Percentiles rank a stretch among this genome's conserved stretches.
Conservation (phyloP, 1,140 invertebrate genomes). For the Tetramorium alpestre region DNA sequence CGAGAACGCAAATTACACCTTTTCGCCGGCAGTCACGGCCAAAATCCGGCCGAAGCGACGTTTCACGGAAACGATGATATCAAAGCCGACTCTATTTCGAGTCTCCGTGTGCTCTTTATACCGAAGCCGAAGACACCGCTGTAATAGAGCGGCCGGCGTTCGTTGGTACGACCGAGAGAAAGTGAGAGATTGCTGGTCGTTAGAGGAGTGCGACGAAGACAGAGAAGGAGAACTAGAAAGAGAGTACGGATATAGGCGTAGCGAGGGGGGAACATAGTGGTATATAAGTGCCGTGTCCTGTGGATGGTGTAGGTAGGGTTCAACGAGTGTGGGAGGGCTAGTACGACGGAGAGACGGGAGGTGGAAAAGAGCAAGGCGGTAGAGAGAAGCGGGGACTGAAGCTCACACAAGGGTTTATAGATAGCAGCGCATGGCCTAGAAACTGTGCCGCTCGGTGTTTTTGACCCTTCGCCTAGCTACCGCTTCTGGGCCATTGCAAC, state of each 20-base stretch:
- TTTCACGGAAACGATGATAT: conserved; percentile 71
- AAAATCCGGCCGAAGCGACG: conserved; percentile 20
- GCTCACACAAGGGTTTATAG: conserved; percentile 84
- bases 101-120: conserved; percentile 33
- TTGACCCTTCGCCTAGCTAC: conserved; percentile 86
- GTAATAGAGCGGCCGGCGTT: conserved; percentile 36
- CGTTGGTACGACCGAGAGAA: conserved; percentile 53
- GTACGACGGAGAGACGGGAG: not conserved
- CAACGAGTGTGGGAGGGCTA: conserved; percentile 58
- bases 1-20: conserved; percentile 3
- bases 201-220: conserved; percentile 26
- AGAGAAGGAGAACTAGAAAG: conserved; percentile 33
- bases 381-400: conserved; percentile 68
- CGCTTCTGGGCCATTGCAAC: conserved; percentile 82
- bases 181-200: conserved; percentile 40
- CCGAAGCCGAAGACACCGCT: conserved; percentile 50
- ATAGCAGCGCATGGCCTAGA: conserved; percentile 86
- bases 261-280: not conserved
- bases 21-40: conserved; percentile 23
- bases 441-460: conserved; percentile 85
- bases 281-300: conserved; percentile 64
- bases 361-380: conserved; percentile 37
- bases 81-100: conserved; percentile 63
- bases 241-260: conserved; percentile 42
- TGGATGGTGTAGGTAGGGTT: conserved; percentile 72